Percentiles rank a stretch among this genome's conserved stretches.
Conservation (phyloP, 1,140 invertebrate genomes). For the Heliothis virescens region DNA sequence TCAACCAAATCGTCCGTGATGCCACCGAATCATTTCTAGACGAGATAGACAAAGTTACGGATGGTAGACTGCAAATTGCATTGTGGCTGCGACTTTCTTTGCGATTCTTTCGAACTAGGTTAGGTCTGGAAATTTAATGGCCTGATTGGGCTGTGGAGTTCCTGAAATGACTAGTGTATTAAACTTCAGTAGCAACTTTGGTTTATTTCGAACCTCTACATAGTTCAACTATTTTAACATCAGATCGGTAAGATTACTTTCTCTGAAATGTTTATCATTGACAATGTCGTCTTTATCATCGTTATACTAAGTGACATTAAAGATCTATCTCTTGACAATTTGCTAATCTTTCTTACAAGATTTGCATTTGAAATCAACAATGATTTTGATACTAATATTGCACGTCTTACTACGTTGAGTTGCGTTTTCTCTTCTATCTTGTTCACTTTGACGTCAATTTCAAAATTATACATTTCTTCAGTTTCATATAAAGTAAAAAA, state of each 20-base stretch:
- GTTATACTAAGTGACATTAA: too few species aligned
- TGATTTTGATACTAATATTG: background rate
- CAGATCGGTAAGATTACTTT: too few species aligned
- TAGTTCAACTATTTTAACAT: background rate
- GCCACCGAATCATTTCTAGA: conserved; percentile 54
- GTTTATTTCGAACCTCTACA: background rate
- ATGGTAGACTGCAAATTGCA: conserved; percentile 61
- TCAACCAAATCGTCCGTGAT: conserved; percentile 59
- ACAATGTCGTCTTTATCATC: too few species aligned
- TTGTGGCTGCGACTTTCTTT: conserved; percentile 66
- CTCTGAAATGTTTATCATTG: too few species aligned
- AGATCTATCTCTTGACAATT: too few species aligned
- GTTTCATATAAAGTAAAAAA: too few species aligned
- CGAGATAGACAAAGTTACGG: conserved; percentile 55
- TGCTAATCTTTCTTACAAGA: too few species aligned
- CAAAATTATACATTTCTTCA: background rate
- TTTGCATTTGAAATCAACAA: background rate
- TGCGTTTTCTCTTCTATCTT: background rate
- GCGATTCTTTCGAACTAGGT: conserved; percentile 40
- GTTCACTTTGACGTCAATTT: background rate
- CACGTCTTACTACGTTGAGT: background rate
- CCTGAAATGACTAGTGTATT: background rate
- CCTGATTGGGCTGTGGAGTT: conserved; percentile 8
- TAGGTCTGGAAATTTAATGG: conserved; percentile 32
- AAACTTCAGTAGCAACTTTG: background rate